A percentile compares a stretch with the other conserved stretches of the same genome.
phyloP scores from a whole-genome alignment of 1,140 invertebrate species.

The Trichonephila inaurata region DNA sequence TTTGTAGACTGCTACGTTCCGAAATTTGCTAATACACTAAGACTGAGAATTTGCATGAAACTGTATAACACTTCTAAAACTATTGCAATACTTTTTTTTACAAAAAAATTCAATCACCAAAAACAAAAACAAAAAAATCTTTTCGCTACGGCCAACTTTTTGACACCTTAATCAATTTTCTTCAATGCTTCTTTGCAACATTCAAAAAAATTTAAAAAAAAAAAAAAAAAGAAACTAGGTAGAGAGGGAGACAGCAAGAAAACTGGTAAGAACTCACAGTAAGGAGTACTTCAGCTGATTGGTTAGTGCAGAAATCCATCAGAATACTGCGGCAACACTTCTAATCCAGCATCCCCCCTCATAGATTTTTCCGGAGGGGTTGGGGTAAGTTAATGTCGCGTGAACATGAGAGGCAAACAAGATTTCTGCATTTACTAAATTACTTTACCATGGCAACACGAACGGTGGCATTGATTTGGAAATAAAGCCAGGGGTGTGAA shows the following conservation, averaged over 20 bases:
- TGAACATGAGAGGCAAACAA: slow-evolving; percentile 60
- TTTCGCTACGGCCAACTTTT: background rate
- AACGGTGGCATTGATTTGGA: background rate
- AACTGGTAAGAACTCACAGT: background rate
- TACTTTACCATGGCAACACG: slow-evolving; percentile 55
- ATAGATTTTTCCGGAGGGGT: slow-evolving; percentile 3
- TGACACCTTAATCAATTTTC: background rate
- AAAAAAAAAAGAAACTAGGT: background rate
- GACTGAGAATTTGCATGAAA: background rate
- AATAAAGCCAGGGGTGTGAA: background rate
- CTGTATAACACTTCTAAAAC: background rate
- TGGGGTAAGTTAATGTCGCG: slow-evolving; percentile 38
- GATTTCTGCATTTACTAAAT: slow-evolving; percentile 72
- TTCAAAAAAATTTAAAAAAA: background rate
- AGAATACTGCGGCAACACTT: slow-evolving; percentile 15
- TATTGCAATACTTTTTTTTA: background rate
- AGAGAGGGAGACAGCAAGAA: background rate
- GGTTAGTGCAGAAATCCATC: slow-evolving; percentile 49
- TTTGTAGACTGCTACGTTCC: too few relatives aligned
- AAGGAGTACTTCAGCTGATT: slow-evolving; percentile 11
- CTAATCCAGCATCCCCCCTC: background rate
- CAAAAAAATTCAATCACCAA: background rate
- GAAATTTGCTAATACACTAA: too few relatives aligned
- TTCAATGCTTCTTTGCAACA: background rate
- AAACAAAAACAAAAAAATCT: background rate